Evolutionary conservation across 2,888 invertebrate species (phyloP), one percentile per base, ranked within the genome.

Genomic region (Lamproptera curius): DNA sequence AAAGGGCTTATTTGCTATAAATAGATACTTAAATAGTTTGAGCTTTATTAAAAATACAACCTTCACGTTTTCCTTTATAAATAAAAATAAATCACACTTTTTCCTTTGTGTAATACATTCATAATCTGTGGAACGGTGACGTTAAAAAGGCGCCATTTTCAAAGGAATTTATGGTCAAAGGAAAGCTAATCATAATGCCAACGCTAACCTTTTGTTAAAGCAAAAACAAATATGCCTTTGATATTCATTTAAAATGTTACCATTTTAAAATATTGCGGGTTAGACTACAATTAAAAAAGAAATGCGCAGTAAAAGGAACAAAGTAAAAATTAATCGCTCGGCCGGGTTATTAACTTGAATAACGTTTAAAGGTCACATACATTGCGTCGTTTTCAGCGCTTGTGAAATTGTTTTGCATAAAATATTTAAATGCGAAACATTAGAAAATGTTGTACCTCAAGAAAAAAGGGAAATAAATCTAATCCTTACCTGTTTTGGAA

Each of bases 241-340:
- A 36, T 23, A 13, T 23, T 23, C 17, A 14, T n/a, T 23, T 15
- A 35, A 31, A 28, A 31, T 17, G 2, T 13, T 23, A 31, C 31
- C 16, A 38, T 38, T 42, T 33, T 48, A 42, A 48, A 48, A 38
- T 23, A 38, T 42, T 15, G 38, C 37, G 33, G 20, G 42, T 48
- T 33, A n/a, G 20, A 37, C 23, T 42, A 37, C 16, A 23, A 48
- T 48, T 39, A 42, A 39, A n/a, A n/a, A 23, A 13, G 14, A 34
- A 48, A 48, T 26, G 48, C 38, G 42, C 37, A 33, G 37, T 38
- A 34, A 23, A 14, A 16, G 13, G 31, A 11, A 20, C 8, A 48
- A 14, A 16, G 13, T n/a, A 11, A 20, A 6, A 48, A 38, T 42
- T 38, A 42, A 48, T 47, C 31, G 31, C 23, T 33, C 23, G 31